Percentiles rank a stretch among this genome's conserved stretches.
phyloP scores from a whole-genome alignment of 2,797 vertebrate genomes.

The Natrix natrix region DNA sequence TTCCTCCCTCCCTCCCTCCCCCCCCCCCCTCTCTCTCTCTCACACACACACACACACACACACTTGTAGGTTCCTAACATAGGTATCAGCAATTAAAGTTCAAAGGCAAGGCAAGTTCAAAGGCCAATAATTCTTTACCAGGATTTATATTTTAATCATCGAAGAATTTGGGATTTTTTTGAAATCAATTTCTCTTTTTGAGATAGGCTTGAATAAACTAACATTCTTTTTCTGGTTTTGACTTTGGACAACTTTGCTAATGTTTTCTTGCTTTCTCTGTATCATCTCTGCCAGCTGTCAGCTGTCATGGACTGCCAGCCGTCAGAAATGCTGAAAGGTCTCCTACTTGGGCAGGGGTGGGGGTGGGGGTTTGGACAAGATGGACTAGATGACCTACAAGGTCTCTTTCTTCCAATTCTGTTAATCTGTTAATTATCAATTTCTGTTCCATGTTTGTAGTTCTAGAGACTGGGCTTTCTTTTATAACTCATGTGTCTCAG shows the following conservation, averaged over 20 bases:
- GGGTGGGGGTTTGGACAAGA: no score
- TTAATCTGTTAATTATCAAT: neutral
- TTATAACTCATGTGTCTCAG: slow-evolving; percentile 70
- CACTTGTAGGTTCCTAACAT: neutral
- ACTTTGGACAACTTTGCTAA: neutral
- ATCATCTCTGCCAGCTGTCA: neutral
- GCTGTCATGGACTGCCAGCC: no score
- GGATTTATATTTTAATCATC: neutral
- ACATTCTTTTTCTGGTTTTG: neutral
- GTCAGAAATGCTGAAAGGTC: no score
- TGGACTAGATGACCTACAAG: no score
- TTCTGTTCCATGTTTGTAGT: neutral
- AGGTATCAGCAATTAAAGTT: neutral
- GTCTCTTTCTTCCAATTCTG: no score
- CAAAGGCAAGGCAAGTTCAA: neutral
- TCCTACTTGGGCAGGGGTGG: no score
- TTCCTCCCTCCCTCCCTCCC: no score
- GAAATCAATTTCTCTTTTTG: neutral
- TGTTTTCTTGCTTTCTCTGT: neutral
- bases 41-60: no score
- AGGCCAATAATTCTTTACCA: neutral
- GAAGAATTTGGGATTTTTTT: neutral
- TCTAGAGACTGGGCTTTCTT: slow-evolving; percentile 54
- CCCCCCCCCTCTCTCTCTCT: no score
- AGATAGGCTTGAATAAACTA: neutral